A percentile compares a stretch with the other conserved stretches of the same genome.
Evolutionary conservation across 2,888 invertebrate genomes (phyloP).

Genomic region (Drosophila melanosoma): DNA sequence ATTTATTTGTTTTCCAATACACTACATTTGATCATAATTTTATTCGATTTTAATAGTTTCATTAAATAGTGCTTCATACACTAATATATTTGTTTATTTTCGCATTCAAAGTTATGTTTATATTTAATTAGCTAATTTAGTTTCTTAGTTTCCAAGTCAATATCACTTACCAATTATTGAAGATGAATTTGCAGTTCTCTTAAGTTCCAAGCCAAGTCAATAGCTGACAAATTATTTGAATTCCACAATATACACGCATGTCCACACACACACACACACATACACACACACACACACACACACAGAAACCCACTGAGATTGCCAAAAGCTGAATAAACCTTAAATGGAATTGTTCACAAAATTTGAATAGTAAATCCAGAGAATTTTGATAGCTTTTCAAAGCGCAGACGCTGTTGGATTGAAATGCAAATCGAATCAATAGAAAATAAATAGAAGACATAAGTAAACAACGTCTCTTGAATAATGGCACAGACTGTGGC

Average conservation of each 20-base stretch:
- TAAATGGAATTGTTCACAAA: constrained; percentile 48
- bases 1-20: background rate
- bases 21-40: background rate
- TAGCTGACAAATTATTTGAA: constrained; percentile 49
- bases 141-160: constrained; percentile 6
- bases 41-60: background rate
- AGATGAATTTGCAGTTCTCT: constrained; percentile 5
- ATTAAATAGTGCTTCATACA: background rate
- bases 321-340: constrained; percentile 31
- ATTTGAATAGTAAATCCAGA: constrained; percentile 67
- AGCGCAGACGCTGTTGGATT: constrained; percentile 61
- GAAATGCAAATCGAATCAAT: constrained; percentile 81
- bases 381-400: constrained; percentile 46
- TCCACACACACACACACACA: background rate
- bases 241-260: constrained; percentile 24
- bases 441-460: constrained; percentile 75
- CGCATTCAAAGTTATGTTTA: background rate
- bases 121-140: background rate
- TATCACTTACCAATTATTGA: constrained; percentile 54
- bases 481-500: constrained; percentile 7
- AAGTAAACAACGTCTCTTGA: constrained; percentile 62
- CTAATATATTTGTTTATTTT: background rate
- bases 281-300: background rate
- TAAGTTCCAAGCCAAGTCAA: constrained; percentile 53
- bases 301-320: constrained; percentile 31